Evolutionary conservation across 2,888 invertebrate genomes (phyloP).

Genomic region (Nymphalis urticae): DNA sequence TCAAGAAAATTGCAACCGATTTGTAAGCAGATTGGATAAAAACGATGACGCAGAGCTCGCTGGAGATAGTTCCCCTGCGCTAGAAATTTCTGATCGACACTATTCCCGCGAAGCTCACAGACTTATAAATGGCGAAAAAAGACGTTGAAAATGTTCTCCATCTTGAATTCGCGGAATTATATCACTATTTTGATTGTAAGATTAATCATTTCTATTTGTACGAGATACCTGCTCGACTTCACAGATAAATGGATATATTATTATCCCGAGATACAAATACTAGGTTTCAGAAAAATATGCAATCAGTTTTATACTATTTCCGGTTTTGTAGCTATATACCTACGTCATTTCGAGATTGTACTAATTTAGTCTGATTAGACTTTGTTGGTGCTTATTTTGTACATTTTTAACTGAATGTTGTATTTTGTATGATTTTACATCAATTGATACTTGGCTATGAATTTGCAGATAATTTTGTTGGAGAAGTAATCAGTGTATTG

Average conservation of each 20-base stretch:
- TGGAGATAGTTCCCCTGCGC: constrained; percentile 13
- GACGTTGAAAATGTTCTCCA: constrained; percentile 3
- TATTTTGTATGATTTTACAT: too few relatives aligned
- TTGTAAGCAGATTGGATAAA: constrained; percentile 37
- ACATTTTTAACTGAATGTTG: too few relatives aligned
- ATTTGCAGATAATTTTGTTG: too few relatives aligned
- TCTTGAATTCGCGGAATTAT: constrained; percentile 4
- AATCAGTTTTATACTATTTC: too few relatives aligned
- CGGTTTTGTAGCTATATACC: too few relatives aligned
- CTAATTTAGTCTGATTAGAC: too few relatives aligned
- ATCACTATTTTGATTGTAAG: neutral
- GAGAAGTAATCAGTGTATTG: too few relatives aligned
- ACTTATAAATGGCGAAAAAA: constrained; percentile 10
- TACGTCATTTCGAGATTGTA: too few relatives aligned
- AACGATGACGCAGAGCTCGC: constrained; percentile 30
- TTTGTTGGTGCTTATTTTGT: too few relatives aligned
- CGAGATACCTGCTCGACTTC: neutral
- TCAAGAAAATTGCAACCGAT: constrained; percentile 33
- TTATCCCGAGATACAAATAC: too few relatives aligned
- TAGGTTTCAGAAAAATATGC: too few relatives aligned
- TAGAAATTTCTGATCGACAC: constrained; percentile 29
- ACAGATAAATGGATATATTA: neutral
- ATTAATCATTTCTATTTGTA: neutral
- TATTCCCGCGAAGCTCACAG: constrained; percentile 22
- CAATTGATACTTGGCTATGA: too few relatives aligned